These are phyloP conservation scores for Orchesellides sinensis DNA, from an alignment of 2,888 invertebrate genomes.

Conservation along the genomic window DNA sequence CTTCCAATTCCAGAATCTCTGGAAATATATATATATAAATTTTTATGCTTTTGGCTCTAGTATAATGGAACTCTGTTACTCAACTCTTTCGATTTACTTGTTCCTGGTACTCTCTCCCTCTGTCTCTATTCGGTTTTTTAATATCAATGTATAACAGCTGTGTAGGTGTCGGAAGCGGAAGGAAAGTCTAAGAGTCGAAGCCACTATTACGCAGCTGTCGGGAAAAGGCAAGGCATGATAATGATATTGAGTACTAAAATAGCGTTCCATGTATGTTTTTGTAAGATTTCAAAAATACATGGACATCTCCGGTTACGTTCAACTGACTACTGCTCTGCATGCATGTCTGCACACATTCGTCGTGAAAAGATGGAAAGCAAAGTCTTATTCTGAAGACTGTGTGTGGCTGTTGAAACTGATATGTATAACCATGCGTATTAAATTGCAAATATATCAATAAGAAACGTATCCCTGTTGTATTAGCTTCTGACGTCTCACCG, in stretches of 20 bases:
- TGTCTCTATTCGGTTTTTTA: conserved; percentile 8
- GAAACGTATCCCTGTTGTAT: too few species aligned
- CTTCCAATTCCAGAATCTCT: too few species aligned
- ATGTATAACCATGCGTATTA: too few species aligned
- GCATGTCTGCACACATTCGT: too few species aligned
- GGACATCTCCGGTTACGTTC: background rate
- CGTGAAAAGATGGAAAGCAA: too few species aligned
- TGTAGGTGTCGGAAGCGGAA: conserved; percentile 54
- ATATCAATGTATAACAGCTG: conserved; percentile 59
- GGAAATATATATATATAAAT: too few species aligned
- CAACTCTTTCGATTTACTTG: background rate
- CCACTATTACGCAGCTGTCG: conserved; percentile 57
- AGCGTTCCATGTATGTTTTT: background rate
- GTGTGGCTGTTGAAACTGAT: too few species aligned
- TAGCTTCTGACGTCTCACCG: too few species aligned
- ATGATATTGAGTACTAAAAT: background rate
- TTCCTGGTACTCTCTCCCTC: background rate
- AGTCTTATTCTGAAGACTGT: too few species aligned
- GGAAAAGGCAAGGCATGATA: background rate
- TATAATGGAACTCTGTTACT: background rate
- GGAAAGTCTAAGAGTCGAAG: conserved; percentile 27
- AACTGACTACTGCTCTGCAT: too few species aligned
- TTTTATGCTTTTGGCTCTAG: too few species aligned
- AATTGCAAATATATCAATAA: too few species aligned
- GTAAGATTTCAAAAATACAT: background rate